Conservation (phyloP, 2,113 vertebrate genomes). For the Aldabrachelys gigantea region DNA sequence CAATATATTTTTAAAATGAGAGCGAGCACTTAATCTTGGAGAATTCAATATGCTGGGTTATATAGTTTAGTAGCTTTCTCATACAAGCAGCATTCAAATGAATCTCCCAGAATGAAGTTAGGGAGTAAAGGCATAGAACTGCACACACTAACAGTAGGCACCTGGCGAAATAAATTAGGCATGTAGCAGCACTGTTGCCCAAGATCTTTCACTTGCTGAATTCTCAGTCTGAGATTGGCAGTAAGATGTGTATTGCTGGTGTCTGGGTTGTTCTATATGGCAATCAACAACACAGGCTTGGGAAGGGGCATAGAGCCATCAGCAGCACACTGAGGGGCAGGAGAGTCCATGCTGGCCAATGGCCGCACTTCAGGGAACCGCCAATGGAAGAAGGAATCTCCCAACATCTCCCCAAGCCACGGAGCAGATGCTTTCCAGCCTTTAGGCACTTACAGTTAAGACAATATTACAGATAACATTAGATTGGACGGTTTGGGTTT, state of each 20-base stretch:
- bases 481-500: not conserved
- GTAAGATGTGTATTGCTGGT: not conserved
- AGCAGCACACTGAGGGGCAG: not conserved
- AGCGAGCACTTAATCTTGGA: slow-evolving; percentile 14
- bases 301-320: too few species aligned
- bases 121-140: slow-evolving; percentile 26
- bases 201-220: not conserved
- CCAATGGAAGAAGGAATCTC: not conserved
- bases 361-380: not conserved
- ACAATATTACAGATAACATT: not conserved
- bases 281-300: too few species aligned
- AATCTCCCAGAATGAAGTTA: slow-evolving; percentile 10
- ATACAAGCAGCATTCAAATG: slow-evolving; percentile 4
- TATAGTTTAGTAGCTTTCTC: slow-evolving; percentile 4
- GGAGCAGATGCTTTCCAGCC: not conserved
- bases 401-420: not conserved
- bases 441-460: not conserved
- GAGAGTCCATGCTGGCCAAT: not conserved
- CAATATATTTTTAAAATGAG: slow-evolving; percentile 36
- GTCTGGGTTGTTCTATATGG: not conserved
- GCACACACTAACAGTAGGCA: not conserved
- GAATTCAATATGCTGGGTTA: not conserved
- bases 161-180: not conserved
- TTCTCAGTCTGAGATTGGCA: not conserved
- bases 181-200: not conserved